Percentiles rank a stretch among this genome's conserved stretches.
Evolutionary conservation across 2,888 invertebrate species (phyloP).

Genomic region (Diaphora mendica): DNA sequence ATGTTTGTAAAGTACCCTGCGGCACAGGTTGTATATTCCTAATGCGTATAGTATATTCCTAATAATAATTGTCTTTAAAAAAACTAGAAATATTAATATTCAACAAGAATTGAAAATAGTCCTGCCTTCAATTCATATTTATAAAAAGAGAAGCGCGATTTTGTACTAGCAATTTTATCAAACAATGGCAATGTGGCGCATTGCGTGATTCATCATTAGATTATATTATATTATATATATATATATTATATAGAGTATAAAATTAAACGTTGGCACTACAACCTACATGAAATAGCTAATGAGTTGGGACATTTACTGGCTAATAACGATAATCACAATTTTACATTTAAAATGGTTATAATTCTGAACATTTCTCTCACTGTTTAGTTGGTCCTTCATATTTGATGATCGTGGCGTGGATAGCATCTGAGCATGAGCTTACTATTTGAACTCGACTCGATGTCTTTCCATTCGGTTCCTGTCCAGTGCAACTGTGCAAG

Average conservation of each 20-base stretch:
- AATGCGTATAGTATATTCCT: too few species aligned
- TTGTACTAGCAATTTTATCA: conserved; percentile 13
- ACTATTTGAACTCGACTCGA: neutral
- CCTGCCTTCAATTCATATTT: neutral
- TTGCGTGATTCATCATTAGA: conserved; percentile 37
- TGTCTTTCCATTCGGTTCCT: neutral
- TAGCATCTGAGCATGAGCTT: too few species aligned
- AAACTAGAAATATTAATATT: too few species aligned
- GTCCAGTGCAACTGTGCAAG: neutral
- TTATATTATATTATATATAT: too few species aligned
- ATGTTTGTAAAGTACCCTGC: too few species aligned
- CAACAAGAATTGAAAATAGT: neutral
- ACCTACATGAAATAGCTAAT: conserved; percentile 52
- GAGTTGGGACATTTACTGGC: conserved; percentile 37
- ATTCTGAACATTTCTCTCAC: neutral
- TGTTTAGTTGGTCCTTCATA: neutral
- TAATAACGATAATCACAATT: neutral
- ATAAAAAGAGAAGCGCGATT: conserved; percentile 15
- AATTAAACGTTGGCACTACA: conserved; percentile 47
- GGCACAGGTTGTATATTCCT: too few species aligned
- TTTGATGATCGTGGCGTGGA: neutral
- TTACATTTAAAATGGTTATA: neutral
- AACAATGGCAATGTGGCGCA: conserved; percentile 33
- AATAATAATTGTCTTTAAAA: too few species aligned
- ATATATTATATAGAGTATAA: too few species aligned